Base-by-base conservation (phyloP, 2,888 invertebrate genomes). In the Watsonalla cultraria region DNA sequence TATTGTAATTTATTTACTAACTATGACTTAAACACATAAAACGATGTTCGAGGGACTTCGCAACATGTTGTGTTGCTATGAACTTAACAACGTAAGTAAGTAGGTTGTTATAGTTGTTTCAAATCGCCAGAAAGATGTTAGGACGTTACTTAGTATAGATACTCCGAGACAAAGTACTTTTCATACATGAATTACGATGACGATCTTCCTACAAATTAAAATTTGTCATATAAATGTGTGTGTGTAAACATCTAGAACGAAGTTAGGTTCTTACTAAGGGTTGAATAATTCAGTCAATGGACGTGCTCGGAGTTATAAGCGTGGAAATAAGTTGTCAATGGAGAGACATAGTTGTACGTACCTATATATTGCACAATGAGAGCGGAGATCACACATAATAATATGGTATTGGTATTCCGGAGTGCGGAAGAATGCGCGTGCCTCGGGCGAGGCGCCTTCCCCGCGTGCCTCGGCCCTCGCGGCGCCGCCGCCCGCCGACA, bases 301-400 rank as follows among this genome's bases (percentile, higher is more conserved):
- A 82, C 88, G 87, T 86, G 87, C 76, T 68, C 70, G 66, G 78
- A 72, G 62, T 78, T 70, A 61, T 72, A 76, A 84, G 72, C 64
- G 73, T 58, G 62, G 42, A 68, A 79, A 78, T 78, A 74, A 80
- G 82, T 82, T 73, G 76, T 83, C 78, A 81, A 80, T 81, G 78
- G 72, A 68, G 75, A 68, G 11, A 11, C 42, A 42, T 42, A 70
- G 65, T 54, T 61, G 59, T 65, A 61, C 61, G 62, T 70, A 64
- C 69, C 68, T 77, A 73, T 83, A 80, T 82, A 82, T 79, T 70
- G 78, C 82, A 78, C 84, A 85, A 83, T 83, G 74, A 77, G 70
- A 76, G 74, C 65, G 74, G 74, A 81, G 81, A 84, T 88, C 85
- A 84, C 86, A 87, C 88, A 90, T 86, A 86, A 88, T 89, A 88